phyloP scores from a whole-genome alignment of 53 echinoderm and acorn worm genomes.

The Paracentrotus lividus region DNA sequence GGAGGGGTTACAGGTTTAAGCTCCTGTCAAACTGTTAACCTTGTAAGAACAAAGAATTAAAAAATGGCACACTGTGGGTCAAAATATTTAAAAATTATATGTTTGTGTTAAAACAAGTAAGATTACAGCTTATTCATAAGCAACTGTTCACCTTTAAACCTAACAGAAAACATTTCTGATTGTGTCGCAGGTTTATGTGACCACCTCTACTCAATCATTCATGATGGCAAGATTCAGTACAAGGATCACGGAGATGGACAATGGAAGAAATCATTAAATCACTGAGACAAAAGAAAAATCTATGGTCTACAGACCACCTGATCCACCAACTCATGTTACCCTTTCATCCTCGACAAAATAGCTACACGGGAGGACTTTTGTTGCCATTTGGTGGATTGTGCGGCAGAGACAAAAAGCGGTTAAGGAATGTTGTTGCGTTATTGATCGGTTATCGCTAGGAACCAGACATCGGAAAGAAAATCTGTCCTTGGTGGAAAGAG shows the following conservation, averaged over 20 bases:
- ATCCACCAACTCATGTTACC: not conserved
- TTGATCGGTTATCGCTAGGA: conserved; percentile 54
- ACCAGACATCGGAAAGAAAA: conserved; percentile 34
- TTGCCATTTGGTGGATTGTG: conserved; percentile 20
- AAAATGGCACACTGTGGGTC: too few relatives aligned
- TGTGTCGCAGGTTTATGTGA: not conserved
- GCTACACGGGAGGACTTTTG: conserved; percentile 28
- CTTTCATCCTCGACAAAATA: conserved; percentile 14
- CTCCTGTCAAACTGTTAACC: too few relatives aligned
- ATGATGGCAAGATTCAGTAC: not conserved
- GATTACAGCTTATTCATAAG: not conserved
- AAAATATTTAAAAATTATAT: not conserved
- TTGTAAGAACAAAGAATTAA: too few relatives aligned
- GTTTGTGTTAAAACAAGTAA: not conserved
- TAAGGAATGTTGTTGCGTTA: conserved; percentile 34
- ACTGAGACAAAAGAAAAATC: conserved; percentile 58
- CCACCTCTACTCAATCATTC: conserved; percentile 14
- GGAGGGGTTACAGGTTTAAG: too few relatives aligned
- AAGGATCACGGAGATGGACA: not conserved
- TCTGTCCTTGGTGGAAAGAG: conserved; percentile 24
- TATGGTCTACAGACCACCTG: conserved; percentile 27
- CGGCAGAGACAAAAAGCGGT: not conserved
- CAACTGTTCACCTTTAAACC: not conserved
- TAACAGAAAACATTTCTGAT: not conserved
- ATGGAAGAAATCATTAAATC: conserved; percentile 48